Base-by-base conservation (phyloP, 2,888 invertebrate species). In the Drosophila siamana region DNA sequence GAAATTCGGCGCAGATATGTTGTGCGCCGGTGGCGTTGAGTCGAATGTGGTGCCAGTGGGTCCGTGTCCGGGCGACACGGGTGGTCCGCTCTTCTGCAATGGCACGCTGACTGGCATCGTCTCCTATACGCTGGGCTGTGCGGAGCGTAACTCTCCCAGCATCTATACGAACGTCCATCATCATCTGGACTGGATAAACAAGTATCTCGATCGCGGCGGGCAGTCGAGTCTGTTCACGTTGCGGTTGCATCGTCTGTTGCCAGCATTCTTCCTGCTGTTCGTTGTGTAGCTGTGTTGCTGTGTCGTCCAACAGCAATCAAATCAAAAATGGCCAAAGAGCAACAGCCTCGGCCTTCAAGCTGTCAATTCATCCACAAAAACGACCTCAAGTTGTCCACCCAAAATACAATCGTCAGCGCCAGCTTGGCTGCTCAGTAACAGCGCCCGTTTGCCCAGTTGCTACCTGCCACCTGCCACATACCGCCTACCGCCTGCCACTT, bases 51-150 rank as follows among this genome's bases (percentile, higher is more conserved):
- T 48, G 11, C 59, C 65, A 15, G 26, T 54, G 19, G 76, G 77
- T 59, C 74, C 83, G 0, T 86, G 84, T 52, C 67, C 73, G 0
- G 84, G 84, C n/a, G 80, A 82, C 41, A 67, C 71, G 5, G 84
- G 84, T 9, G 78, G 80, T 0, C 81, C 84, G 7, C 59, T 83
- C 22, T 69, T 84, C 22, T 83, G 85, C 54, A 52, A 78, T 43
- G 55, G 48, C 5, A 38, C 41, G 0, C 24, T 84, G 4, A 74
- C 74, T n/a, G 86, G 79, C 41, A 51, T 86, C 22, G 66, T 82
- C 2, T 82, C 86, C 0, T 78, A 74, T 63, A 70, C 75, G 1
- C 43, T 74, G 9, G 78, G 82, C 9, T 86, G 86, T 50, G 65
- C 61, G 0, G 46, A 30, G 2, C 15, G 4, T 1, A 19, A 48